These are phyloP conservation scores for Microctonus hyperodae DNA, from an alignment of 2,888 invertebrate genomes.

Conservation along the genomic window DNA sequence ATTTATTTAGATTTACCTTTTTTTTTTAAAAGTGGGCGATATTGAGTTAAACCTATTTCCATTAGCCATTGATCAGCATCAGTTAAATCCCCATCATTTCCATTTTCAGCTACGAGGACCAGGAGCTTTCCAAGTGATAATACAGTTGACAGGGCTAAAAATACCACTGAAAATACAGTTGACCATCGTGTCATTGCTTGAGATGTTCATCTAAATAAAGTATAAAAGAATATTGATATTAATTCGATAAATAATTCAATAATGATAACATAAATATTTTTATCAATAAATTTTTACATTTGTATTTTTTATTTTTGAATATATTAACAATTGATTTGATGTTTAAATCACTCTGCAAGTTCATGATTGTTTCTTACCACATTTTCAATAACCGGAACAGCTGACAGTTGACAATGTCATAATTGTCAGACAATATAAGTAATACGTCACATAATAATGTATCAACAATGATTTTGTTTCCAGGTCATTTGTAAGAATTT, in stretches of 20 bases:
- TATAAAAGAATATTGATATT: conserved; percentile 14
- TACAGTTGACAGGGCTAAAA: conserved; percentile 60
- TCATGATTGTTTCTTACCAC: too few species aligned
- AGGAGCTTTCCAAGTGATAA: conserved; percentile 59
- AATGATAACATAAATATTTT: neutral
- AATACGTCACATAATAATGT: too few species aligned
- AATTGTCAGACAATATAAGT: too few species aligned
- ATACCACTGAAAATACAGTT: conserved; percentile 60
- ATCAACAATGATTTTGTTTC: too few species aligned
- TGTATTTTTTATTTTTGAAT: too few species aligned
- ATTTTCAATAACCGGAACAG: too few species aligned
- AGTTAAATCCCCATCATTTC: conserved; percentile 66
- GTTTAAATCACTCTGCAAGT: too few species aligned
- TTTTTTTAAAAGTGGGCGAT: conserved; percentile 74
- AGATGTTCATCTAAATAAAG: conserved; percentile 44
- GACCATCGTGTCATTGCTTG: conserved; percentile 62
- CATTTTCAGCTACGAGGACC: conserved; percentile 57
- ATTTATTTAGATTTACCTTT: conserved; percentile 67
- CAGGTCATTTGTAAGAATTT: too few species aligned
- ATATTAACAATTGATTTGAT: too few species aligned
- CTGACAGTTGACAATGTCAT: too few species aligned
- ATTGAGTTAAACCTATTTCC: conserved; percentile 75
- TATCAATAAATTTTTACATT: too few species aligned
- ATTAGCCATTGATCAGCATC: conserved; percentile 80
- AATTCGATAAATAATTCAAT: conserved; percentile 30